A percentile compares a stretch with the other conserved stretches of the same genome.
Evolutionary conservation across 2,888 invertebrate genomes (phyloP).

Genomic region (Drosophila testacea): DNA sequence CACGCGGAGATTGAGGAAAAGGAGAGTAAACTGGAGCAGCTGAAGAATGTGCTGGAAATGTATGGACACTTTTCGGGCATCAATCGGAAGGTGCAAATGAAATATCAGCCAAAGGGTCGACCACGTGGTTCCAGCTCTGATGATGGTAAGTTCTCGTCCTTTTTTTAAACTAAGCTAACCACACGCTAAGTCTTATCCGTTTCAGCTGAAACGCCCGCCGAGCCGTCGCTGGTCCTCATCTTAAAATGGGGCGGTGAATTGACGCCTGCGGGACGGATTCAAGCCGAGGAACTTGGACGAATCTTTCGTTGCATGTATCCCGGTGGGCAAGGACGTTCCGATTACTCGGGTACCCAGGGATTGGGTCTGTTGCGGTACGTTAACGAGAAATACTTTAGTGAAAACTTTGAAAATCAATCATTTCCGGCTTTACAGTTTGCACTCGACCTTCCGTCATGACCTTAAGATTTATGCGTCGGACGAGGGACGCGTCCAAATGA

Average conservation of each 20-base stretch:
- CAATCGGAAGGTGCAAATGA: conserved; percentile 99
- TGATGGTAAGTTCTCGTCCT: conserved; percentile 89
- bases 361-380: conserved; percentile 92
- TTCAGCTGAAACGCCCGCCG: conserved; percentile 91
- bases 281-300: conserved; percentile 98
- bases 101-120: conserved; percentile 98
- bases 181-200: conserved; percentile 51
- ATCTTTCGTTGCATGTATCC: conserved; percentile 99
- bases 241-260: conserved; percentile 99
- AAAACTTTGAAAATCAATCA: neutral
- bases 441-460: conserved; percentile 99
- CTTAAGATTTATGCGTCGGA: conserved; percentile 99
- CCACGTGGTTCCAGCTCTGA: conserved; percentile 96
- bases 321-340: conserved; percentile 97
- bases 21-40: conserved; percentile 97
- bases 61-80: conserved; percentile 99
- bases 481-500: conserved; percentile 99
- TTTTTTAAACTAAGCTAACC: conserved; percentile 39
- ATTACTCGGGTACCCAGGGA: conserved; percentile 97
- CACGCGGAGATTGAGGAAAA: conserved; percentile 98
- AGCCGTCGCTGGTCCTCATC: conserved; percentile 97
- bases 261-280: conserved; percentile 98
- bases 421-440: conserved; percentile 87
- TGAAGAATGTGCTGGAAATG: conserved; percentile 99
- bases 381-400: neutral